Percentiles rank a stretch among this genome's conserved stretches.
These are phyloP conservation scores for Hydra vulgaris DNA, from an alignment of 30 jellyfish, hydroid and myxozoan species.

Conservation along the genomic window DNA sequence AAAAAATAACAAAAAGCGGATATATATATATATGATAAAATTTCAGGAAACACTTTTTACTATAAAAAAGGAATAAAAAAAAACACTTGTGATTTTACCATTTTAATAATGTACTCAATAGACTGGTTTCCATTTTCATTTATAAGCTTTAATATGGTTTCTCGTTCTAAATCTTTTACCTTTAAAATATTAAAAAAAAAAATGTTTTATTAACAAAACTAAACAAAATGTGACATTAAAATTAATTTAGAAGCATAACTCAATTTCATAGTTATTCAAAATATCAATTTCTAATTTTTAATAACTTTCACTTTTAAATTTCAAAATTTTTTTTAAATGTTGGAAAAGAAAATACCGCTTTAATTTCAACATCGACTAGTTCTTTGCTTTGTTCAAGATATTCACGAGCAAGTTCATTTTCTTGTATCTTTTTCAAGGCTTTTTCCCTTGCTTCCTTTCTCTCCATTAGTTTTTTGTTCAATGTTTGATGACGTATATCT, in stretches of 20 bases:
- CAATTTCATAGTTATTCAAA: no score
- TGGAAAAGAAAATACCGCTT: constrained; percentile 47
- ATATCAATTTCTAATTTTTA: no score
- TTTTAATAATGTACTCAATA: constrained; percentile 69
- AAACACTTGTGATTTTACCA: constrained; percentile 36
- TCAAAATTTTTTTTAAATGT: no score
- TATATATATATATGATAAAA: no score
- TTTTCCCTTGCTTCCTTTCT: constrained; percentile 51
- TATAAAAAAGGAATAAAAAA: background rate
- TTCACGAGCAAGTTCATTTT: constrained; percentile 72
- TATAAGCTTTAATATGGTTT: constrained; percentile 68
- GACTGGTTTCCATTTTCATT: constrained; percentile 86
- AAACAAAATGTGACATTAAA: no score
- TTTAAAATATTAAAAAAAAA: background rate
- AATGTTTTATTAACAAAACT: background rate
- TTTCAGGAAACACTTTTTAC: background rate
- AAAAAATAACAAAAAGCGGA: background rate
- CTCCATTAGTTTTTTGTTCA: constrained; percentile 60
- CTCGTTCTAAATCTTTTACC: constrained; percentile 79
- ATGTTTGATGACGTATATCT: constrained; percentile 36
- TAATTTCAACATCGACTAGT: constrained; percentile 55
- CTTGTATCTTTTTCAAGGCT: constrained; percentile 71
- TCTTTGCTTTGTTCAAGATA: constrained; percentile 84
- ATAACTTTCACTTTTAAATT: no score
- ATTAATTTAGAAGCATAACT: no score